phyloP scores from a whole-genome alignment of 2,888 invertebrate genomes.

The Bembecia ichneumoniformis region DNA sequence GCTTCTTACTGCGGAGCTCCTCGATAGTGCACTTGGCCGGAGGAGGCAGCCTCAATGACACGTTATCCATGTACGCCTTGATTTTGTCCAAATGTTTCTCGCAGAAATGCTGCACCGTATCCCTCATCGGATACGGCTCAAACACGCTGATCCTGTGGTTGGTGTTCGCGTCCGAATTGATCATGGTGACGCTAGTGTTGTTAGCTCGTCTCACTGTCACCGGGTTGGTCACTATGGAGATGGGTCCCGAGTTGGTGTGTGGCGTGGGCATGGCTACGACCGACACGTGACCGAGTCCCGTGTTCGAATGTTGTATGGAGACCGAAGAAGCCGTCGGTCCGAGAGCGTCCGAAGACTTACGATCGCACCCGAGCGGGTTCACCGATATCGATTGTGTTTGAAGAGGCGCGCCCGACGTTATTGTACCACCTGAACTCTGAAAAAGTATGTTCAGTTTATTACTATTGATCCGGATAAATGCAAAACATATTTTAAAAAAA shows the following conservation, averaged over 20 bases:
- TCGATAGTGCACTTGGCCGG: slow-evolving; percentile 95
- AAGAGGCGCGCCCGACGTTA: slow-evolving; percentile 36
- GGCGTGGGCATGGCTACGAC: slow-evolving; percentile 18
- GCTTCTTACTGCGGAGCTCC: slow-evolving; percentile 87
- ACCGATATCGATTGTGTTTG: slow-evolving; percentile 53
- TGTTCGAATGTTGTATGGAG: slow-evolving; percentile 53
- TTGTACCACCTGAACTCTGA: slow-evolving; percentile 42
- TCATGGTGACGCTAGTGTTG: slow-evolving; percentile 84
- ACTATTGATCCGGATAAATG: too few species aligned
- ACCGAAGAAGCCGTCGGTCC: slow-evolving; percentile 39
- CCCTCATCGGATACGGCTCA: slow-evolving; percentile 92
- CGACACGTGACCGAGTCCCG: slow-evolving; percentile 50
- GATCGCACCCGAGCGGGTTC: slow-evolving; percentile 41
- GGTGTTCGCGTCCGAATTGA: slow-evolving; percentile 66
- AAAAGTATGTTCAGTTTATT: neutral
- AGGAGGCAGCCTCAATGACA: slow-evolving; percentile 86
- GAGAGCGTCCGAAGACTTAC: slow-evolving; percentile 53
- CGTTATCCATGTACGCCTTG: slow-evolving; percentile 90
- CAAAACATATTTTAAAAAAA: too few species aligned
- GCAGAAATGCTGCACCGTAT: slow-evolving; percentile 95
- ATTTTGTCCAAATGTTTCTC: slow-evolving; percentile 95
- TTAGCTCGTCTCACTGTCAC: slow-evolving; percentile 76
- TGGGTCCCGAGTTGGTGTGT: slow-evolving; percentile 7
- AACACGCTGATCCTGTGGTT: slow-evolving; percentile 83
- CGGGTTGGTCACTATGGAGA: slow-evolving; percentile 17